Evolutionary conservation across 2,888 invertebrate species (phyloP).

Genomic region (Horisme vitalbata): DNA sequence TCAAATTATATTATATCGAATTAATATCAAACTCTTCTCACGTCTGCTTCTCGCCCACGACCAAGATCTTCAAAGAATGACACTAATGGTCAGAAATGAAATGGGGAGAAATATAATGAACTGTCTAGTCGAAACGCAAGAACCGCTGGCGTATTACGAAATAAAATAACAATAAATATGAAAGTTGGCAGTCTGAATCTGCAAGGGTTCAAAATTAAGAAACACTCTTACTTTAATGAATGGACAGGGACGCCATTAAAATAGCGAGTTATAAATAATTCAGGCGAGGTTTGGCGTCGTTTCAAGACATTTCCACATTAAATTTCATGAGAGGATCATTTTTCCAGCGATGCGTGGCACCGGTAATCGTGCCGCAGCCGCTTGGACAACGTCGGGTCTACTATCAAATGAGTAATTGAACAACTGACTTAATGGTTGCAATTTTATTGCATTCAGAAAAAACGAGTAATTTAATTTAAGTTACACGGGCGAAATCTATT

Average conservation of each 20-base stretch:
- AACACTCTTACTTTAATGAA: constrained; percentile 76
- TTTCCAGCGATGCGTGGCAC: constrained; percentile 58
- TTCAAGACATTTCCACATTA: constrained; percentile 82
- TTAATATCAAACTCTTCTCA: too few species aligned
- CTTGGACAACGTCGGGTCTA: constrained; percentile 20
- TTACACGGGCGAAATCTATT: too few species aligned
- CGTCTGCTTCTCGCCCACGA: too few species aligned
- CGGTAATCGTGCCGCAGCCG: constrained; percentile 18
- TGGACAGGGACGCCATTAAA: constrained; percentile 75
- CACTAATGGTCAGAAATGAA: too few species aligned
- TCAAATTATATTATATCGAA: too few species aligned
- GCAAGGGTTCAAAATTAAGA: constrained; percentile 69
- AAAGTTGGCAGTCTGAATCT: constrained; percentile 49
- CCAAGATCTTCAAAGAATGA: too few species aligned
- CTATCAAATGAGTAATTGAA: constrained; percentile 52
- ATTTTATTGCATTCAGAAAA: too few species aligned
- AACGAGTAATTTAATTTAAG: too few species aligned
- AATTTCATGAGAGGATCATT: constrained; percentile 81
- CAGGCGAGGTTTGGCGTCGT: constrained; percentile 78
- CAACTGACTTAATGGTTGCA: too few species aligned
- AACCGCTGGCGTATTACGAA: neutral
- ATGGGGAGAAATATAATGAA: too few species aligned
- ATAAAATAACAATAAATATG: constrained; percentile 19
- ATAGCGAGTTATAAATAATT: constrained; percentile 80
- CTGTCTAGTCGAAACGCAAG: too few species aligned